Conservation (phyloP, 2,113 vertebrate genomes). For the human (Homo sapiens) region GRCh38 chr7:46269501-46270000, state of each 20-base stretch:
- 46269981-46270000: not conserved
- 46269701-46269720: not conserved
- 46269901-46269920: slow-evolving; percentile 15
- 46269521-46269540: not conserved
- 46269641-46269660: not conserved
- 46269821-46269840: not conserved
- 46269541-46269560: fast-evolving
- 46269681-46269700: not conserved
- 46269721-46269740: slow-evolving; percentile 1
- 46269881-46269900: not conserved
- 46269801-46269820: not conserved
- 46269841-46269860: not conserved
- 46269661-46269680: slow-evolving; percentile 4
- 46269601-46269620: not conserved
- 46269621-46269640: not conserved
- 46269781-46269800: not conserved
- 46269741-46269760: not conserved
- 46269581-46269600: not conserved
- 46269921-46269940: not conserved
- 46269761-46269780: not conserved
- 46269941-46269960: not conserved
- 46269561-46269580: fast-evolving
- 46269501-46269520: not conserved
- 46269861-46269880: not conserved
- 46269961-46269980: not conserved